Base-by-base conservation (phyloP, 35 echinoderm and acorn worm genomes). In the Nesometra sesokonis region DNA sequence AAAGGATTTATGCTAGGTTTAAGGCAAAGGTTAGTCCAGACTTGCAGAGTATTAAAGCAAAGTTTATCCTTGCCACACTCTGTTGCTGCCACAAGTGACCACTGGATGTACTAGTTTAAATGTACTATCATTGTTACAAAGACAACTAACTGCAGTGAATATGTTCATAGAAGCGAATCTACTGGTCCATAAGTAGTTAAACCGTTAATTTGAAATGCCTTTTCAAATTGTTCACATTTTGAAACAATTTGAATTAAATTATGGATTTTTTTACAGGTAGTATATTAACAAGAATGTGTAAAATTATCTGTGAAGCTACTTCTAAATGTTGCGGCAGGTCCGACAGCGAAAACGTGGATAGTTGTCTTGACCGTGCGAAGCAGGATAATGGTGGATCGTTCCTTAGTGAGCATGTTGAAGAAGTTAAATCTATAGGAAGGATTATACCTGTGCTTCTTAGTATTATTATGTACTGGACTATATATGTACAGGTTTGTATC, bases 401-500 rank as follows among this genome's bases (percentile, higher is more conserved):
- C 35, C 57, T 79, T 29, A 91, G 93, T 32, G 35, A 40, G 5
- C 81, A 91, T 17, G 94, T 97, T 13, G 91, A 97, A 21, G 82
- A 88, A 35, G 91, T 93, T 17, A 97, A 93, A 38, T 90, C 37
- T 11, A 32, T 97, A 40, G 86, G 84, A 32, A 88, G 89, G 34
- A 88, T 97, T 23, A 79, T 97, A 33, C 94, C 94, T 11, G 82
- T 97, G 29, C 92, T 97, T 77, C 36, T 57, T 32, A 79, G 86
- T 27, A 88, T 97, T 37, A 84, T 97, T 77, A 57, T 93, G 76
- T 97, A 97, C 35, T 97, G 94, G 94, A 97, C 94, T 36, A 80
- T 97, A 13, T 97, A 97, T 32, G 82, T 82, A 35, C 94, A 97
- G 88, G 94, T 93, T 67, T 76, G 11, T 29, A 17, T 30, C 33